Evolutionary conservation across 2,113 vertebrate species (phyloP).

Genomic region (Muscicapa adusta): DNA sequence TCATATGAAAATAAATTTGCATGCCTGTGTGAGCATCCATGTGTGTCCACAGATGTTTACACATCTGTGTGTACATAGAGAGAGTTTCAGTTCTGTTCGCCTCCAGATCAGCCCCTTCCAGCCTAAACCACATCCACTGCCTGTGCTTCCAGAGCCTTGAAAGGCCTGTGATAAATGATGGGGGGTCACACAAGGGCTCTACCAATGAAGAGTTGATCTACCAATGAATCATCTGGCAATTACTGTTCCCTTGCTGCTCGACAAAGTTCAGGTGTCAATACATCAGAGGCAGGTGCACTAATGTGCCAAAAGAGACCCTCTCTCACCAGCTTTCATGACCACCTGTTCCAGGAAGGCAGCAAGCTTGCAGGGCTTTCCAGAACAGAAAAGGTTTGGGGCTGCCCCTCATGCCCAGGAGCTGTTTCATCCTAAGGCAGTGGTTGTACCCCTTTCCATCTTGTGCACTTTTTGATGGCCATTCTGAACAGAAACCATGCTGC

Average conservation of each 20-base stretch:
- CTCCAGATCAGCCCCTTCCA: not conserved
- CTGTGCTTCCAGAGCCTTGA: not conserved
- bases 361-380: not conserved
- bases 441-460: not conserved
- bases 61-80: not conserved
- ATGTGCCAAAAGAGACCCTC: not conserved
- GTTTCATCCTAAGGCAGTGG: not conserved
- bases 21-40: accelerated
- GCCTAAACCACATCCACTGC: not conserved
- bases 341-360: not conserved
- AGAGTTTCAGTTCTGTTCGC: not conserved
- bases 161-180: not conserved
- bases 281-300: not conserved
- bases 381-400: not conserved
- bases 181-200: not conserved
- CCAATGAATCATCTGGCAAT: not conserved
- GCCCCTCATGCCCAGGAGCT: not conserved
- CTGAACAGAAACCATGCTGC: not conserved
- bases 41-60: not conserved
- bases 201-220: not conserved
- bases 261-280: not conserved
- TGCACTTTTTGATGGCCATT: not conserved
- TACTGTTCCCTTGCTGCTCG: not conserved
- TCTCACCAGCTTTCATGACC: not conserved
- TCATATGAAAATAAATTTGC: not conserved